Evolutionary conservation across 2,888 invertebrate species (phyloP).

Genomic region (Zele albiditarsus): DNA sequence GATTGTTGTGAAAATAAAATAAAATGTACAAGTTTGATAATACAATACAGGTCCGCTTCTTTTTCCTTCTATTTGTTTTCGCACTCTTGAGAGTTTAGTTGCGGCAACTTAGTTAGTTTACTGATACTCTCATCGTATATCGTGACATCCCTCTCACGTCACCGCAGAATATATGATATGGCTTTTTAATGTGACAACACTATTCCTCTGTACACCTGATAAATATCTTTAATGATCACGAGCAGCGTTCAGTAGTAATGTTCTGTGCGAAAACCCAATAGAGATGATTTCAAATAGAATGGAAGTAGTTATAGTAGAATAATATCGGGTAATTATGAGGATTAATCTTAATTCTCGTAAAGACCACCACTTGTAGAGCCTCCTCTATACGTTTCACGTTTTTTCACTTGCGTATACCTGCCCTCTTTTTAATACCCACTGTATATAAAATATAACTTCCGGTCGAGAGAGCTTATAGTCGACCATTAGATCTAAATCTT

Average conservation of each 20-base stretch:
- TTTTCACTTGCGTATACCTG: conserved; percentile 2
- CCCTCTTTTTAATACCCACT: not conserved
- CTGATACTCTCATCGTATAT: no score
- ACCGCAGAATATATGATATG: no score
- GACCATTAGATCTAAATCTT: conserved; percentile 37
- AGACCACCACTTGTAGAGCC: conserved; percentile 72
- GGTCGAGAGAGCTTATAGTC: conserved; percentile 27
- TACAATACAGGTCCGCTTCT: conserved; percentile 19
- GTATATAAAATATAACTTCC: conserved; percentile 30
- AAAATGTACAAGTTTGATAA: conserved; percentile 25
- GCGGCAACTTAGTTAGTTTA: no score
- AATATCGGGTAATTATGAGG: conserved; percentile 69
- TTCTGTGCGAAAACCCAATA: conserved; percentile 63
- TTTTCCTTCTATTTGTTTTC: no score
- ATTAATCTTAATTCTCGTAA: conserved; percentile 72
- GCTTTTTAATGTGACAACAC: not conserved
- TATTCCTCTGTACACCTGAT: conserved; percentile 58
- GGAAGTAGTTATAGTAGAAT: conserved; percentile 46
- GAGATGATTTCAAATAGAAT: conserved; percentile 2
- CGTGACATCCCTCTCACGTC: no score
- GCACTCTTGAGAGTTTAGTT: no score
- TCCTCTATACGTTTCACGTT: conserved; percentile 16
- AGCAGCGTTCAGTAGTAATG: conserved; percentile 39
- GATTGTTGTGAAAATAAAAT: not conserved
- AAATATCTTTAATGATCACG: conserved; percentile 65